These are phyloP conservation scores for Haliclona indistincta DNA, from an alignment of 37 sponge, comb jelly and placozoan genomes.

Conservation along the genomic window DNA sequence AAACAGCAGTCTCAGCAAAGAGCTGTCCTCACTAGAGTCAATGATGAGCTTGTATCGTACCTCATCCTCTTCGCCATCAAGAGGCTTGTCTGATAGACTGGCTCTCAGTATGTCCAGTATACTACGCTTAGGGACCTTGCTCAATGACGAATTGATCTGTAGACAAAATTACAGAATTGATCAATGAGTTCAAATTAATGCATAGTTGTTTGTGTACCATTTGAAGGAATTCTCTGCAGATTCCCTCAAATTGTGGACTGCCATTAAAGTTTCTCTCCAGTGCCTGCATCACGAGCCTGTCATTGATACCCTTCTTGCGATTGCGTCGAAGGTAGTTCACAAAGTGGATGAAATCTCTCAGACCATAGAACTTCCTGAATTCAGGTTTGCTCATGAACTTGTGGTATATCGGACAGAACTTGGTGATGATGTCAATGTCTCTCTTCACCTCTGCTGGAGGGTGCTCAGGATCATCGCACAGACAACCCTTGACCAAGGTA, in stretches of 20 bases:
- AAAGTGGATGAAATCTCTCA: conserved; percentile 89
- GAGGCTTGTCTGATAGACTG: conserved; percentile 60
- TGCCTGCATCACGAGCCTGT: conserved; percentile 73
- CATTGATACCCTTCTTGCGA: conserved; percentile 26
- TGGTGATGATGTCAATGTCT: conserved; percentile 35
- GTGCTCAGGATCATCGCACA: conserved; percentile 41
- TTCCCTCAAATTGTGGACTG: conserved; percentile 31
- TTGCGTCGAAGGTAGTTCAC: conserved; percentile 73
- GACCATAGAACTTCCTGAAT: conserved; percentile 67
- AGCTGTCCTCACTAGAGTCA: conserved; percentile 87
- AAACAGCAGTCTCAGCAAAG: conserved; percentile 74
- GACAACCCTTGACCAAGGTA: conserved; percentile 68
- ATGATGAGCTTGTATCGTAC: conserved; percentile 89
- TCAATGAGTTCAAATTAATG: background rate
- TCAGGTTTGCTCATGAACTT: conserved; percentile 31
- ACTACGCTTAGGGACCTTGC: conserved; percentile 30
- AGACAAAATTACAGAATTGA: background rate
- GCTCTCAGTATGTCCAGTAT: conserved; percentile 60
- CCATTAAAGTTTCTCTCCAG: conserved; percentile 96
- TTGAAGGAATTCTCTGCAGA: conserved; percentile 58
- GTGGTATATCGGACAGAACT: conserved; percentile 46
- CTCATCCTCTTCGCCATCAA: conserved; percentile 49
- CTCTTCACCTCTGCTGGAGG: conserved; percentile 61
- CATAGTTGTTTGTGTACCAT: conserved; percentile 19
- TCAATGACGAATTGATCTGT: conserved; percentile 10